Evolutionary conservation across 2,797 vertebrate genomes (phyloP), one percentile per base, ranked within the genome.

Genomic region (Salarias fasciatus): DNA sequence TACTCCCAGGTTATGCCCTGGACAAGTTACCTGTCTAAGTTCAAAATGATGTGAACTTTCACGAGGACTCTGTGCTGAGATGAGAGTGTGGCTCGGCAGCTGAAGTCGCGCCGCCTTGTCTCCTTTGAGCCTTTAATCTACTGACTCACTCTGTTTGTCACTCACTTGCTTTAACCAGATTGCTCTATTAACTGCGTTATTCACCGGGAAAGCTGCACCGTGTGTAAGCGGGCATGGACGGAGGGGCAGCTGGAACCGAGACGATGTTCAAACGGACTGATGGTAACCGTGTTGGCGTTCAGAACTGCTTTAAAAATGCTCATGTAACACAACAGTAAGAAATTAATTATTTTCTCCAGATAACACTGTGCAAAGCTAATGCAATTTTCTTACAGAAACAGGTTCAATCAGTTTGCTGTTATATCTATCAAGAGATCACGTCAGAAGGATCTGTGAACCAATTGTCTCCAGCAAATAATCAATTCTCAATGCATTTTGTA

Each of bases 141-240:
- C 75, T 79, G 43, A 79, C 76, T 67, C 8, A 0, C 43, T 53
- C 67, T 58, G 63, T 69, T 74, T 60, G 65, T 83, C 76, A 69
- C 63, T 80, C 52, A 18, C 51, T 63, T 72, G 15, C 59, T 75
- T 76, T 64, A 65, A 81, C 75, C 60, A 66, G 61, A 66, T 46
- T 24, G 49, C 71, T 82, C 85, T 82, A 88, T 84, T 79, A 84
- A 75, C 75, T 67, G 51, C 79, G 75, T 83, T 76, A 82, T 80
- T 83, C 75, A 77, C 63, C 14, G 47, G 24, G 36, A 3, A 3
- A 47, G 65, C 30, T 55, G 31, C 35, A 24, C 28, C 9, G 37
- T 18, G 49, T 66, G 59, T 54, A 68, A 41, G 0, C 1, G 11
- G 49, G 49, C 41, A 50, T 54, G 36, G 29, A 54, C 51, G 11